phyloP scores from a whole-genome alignment of 2,113 vertebrate species.

The Catharus minimus region DNA sequence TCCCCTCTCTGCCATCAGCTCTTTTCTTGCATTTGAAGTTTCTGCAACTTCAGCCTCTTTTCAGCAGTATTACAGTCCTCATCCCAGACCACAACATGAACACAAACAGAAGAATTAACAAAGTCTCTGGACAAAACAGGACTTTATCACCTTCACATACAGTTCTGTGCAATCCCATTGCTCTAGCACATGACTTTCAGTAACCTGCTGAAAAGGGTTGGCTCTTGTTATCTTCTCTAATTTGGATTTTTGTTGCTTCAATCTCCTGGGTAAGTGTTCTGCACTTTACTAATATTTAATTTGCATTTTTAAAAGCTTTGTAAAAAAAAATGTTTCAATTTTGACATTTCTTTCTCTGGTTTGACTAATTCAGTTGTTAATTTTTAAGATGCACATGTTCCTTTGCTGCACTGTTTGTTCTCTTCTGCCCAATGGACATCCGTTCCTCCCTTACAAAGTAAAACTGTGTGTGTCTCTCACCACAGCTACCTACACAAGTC shows the following conservation, averaged over 20 bases:
- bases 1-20: not conserved
- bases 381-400: not conserved
- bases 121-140: not conserved
- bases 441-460: not conserved
- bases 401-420: not conserved
- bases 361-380: not conserved
- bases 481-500: not conserved
- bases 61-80: not conserved
- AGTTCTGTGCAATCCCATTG: not conserved
- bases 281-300: not conserved
- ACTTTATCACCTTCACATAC: not conserved
- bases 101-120: not conserved
- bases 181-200: not conserved
- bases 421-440: not conserved
- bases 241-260: not conserved
- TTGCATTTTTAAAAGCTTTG: not conserved
- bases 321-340: not conserved
- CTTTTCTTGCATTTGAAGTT: not conserved
- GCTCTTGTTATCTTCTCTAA: not conserved
- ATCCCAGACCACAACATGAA: not conserved
- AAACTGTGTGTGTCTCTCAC: not conserved
- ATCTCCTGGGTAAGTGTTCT: not conserved
- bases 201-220: fast-evolving
- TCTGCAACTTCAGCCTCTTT: not conserved
- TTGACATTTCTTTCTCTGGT: not conserved